Conservation (phyloP, 2,797 vertebrate genomes). For the Thunnus albacares region DNA sequence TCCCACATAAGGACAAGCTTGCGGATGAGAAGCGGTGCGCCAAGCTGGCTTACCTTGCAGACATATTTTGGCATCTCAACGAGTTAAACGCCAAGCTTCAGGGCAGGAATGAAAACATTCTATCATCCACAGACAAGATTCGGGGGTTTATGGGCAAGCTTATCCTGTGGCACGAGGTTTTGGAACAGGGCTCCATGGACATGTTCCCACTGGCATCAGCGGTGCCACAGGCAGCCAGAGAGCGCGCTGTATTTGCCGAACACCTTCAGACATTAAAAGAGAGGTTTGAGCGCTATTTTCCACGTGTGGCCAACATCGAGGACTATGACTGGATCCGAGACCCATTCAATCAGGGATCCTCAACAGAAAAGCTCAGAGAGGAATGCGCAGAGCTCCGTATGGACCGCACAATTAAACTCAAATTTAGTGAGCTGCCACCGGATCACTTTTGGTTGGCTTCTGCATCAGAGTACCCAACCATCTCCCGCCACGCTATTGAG, state of each 20-base stretch:
- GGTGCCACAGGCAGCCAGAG: not conserved
- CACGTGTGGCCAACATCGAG: not conserved
- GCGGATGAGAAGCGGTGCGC: too few relatives aligned
- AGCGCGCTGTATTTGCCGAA: not conserved
- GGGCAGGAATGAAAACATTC: conserved; percentile 10
- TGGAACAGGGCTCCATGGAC: conserved; percentile 9
- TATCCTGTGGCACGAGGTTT: conserved; percentile 1
- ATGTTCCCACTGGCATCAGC: conserved; percentile 9
- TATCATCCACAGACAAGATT: too few relatives aligned
- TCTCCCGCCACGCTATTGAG: not conserved
- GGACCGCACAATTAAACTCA: not conserved
- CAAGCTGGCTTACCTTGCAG: too few relatives aligned
- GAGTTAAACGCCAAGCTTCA: too few relatives aligned
- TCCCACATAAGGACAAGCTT: too few relatives aligned
- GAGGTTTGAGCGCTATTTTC: not conserved
- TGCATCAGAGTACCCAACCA: not conserved
- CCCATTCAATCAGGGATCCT: not conserved
- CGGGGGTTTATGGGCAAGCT: conserved; percentile 3
- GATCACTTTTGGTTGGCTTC: conserved; percentile 10
- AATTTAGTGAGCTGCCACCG: conserved; percentile 1
- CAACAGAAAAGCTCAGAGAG: conserved; percentile 8
- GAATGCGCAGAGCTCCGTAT: not conserved
- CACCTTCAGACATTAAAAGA: conserved; percentile 15
- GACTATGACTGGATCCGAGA: conserved; percentile 1
- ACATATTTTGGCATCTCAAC: too few relatives aligned